Base-by-base conservation (phyloP, 2,113 vertebrate species). In the Zootoca vivipara region DNA sequence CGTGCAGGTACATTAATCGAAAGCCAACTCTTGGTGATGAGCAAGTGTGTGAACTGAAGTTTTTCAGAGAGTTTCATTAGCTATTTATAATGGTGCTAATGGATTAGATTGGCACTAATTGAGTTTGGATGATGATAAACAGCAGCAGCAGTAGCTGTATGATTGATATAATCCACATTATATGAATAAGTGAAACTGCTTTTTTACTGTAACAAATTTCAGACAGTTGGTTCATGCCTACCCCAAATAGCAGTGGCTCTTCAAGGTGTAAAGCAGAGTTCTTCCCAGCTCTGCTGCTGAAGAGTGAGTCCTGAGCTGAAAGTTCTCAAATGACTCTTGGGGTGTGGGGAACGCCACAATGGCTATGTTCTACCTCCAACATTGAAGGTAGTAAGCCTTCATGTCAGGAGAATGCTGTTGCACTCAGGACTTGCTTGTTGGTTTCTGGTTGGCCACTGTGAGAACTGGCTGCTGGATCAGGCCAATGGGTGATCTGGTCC, bases 21-120 rank as follows among this genome's bases (percentile, higher is more conserved):
- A 84, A 78, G 24, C 33, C 35, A 90, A 65, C 65, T 78, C 56
- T 18, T 58, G 75, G 77, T 81, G 85, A 89, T 91, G 40, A 4
- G 79, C 73, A 62, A 78, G 78, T 86, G n/a, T 6, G 86, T 89
- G 69, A 58, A 83, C 67, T 78, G 86, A 89, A 92, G 79, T 86
- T 88, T 86, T 5, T 82, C 30, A 28, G 87, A 72, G 90, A 92
- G 85, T 7, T 40, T 91, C 7, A 83, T 3, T 73, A 2, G 85
- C 82, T 78, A 2, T 2, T 85, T 56, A 83, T 0, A 52, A 69
- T 85, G 85, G 84, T 85, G 1, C 88, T 89, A 80, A 72, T 87
- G 69, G 8, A 40, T 62, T 64, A 33, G 69, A 26, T 5, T 46
- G 58, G 20, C 9, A 18, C 1, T 22, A 78, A 78, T 16, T 40